These are phyloP conservation scores for Actinernus sp. DNA, from an alignment of 92 coral and sea anemone genomes.

Conservation along the genomic window DNA sequence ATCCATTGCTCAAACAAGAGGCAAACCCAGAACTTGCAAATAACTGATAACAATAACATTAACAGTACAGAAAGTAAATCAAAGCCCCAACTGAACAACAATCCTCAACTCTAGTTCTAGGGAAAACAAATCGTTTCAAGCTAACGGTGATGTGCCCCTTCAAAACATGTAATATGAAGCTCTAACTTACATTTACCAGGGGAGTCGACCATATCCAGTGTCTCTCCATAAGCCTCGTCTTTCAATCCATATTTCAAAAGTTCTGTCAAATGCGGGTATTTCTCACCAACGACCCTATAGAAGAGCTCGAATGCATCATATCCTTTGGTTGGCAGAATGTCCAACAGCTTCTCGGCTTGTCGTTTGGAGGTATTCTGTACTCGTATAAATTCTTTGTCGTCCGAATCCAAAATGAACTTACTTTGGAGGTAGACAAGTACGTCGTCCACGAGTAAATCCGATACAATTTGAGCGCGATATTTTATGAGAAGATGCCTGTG, in stretches of 20 bases:
- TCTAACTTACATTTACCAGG: constrained; percentile 73
- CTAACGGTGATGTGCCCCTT: no score
- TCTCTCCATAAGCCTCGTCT: constrained; percentile 38
- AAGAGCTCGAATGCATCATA: constrained; percentile 80
- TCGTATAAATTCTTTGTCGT: constrained; percentile 80
- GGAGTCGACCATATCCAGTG: constrained; percentile 64
- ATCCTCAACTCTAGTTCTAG: no score
- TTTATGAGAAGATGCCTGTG: constrained; percentile 87
- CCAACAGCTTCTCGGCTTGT: constrained; percentile 83
- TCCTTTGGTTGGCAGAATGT: constrained; percentile 89
- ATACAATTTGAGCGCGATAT: constrained; percentile 63
- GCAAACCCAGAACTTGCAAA: no score
- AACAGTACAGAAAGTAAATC: no score
- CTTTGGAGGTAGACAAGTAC: constrained; percentile 78
- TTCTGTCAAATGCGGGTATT: constrained; percentile 85
- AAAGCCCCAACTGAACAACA: no score
- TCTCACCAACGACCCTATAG: constrained; percentile 71
- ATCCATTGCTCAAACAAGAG: no score
- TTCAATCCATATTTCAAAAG: constrained; percentile 63
- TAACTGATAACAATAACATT: no score
- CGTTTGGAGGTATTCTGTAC: constrained; percentile 60
- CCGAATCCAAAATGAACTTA: constrained; percentile 75
- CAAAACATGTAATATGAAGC: no score
- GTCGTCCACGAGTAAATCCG: constrained; percentile 93
- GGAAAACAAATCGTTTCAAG: no score